Base-by-base conservation (phyloP, 2,113 vertebrate species). In the Oncorhynchus clarkii region DNA sequence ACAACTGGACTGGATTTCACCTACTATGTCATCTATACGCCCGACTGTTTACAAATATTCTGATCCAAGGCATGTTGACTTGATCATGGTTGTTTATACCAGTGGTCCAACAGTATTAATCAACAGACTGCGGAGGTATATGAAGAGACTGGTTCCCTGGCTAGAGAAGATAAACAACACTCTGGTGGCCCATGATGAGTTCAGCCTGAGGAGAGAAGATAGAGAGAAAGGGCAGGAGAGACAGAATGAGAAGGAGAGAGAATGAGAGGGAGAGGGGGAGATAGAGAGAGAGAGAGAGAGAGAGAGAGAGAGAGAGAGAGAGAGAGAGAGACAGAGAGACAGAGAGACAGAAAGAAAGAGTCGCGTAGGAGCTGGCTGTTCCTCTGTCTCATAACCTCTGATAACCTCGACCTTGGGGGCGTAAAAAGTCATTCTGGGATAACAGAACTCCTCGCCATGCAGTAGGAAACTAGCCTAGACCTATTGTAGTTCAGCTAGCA, bases 121-220 rank as follows among this genome's bases (percentile, higher is more conserved):
- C 74, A 68, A 29, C 67, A 18, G 51, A 68, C 72, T 73, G 60
- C 68, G 64, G 45, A 48, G 29, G 4, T 81, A 82, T 81, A 48
- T 51, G 54, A 84, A 79, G 68, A 81, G 83, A 81, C 82, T 76
- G 76, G 67, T 5, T 72, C 75, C 72, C 67, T 70, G 74, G 67
- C 26, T 69, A 62, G 59, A 73, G 70, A 74, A 60, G 67, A 65
- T 79, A 82, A 84, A 82, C 22, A 72, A 62, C 51, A 62, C n/a
- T 22, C 59, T 62, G 51, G 51, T 62, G 59, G 59, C 59, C 20
- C 18, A 22, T 5, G n/a, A 24, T 62, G 59, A 62, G 59, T 62
- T 62, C 59, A 62, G 59, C 59, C 59, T 24, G 5, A 22, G 59
- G 18, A 62, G n/a, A 62, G 59, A 22, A 62, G n/a, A 22, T n/a